Conservation (phyloP, 2,797 vertebrate genomes). For the Graptemys geographica region DNA sequence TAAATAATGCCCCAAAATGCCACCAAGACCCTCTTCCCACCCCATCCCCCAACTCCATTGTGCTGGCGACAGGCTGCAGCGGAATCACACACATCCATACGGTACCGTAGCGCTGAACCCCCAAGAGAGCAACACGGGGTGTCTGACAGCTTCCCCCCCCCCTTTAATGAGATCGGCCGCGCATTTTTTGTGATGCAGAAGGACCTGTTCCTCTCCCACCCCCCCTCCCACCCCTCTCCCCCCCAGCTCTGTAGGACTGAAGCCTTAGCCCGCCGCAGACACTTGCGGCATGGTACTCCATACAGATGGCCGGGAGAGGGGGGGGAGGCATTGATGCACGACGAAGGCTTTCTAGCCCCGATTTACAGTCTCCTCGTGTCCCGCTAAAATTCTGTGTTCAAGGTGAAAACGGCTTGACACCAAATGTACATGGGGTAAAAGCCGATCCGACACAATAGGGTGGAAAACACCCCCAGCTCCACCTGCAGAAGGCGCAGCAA, state of each 20-base stretch:
- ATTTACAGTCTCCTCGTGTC: background rate
- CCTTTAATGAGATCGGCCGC: background rate
- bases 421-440: too few relatives aligned
- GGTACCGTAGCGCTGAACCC: too few relatives aligned
- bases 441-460: background rate
- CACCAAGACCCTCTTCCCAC: background rate
- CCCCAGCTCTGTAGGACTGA: background rate
- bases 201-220: background rate
- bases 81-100: background rate
- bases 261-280: background rate
- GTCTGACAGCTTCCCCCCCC: background rate
- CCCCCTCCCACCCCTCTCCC: background rate
- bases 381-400: background rate
- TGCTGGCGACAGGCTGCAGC: background rate
- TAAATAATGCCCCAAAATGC: background rate
- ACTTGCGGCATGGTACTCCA: background rate
- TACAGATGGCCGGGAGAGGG: background rate
- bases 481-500: background rate
- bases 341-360: background rate
- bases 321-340: background rate
- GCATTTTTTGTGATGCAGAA: background rate
- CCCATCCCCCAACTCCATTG: background rate
- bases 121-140: background rate
- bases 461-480: background rate
- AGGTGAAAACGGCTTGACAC: background rate